Evolutionary conservation across 2,888 invertebrate species (phyloP).

Genomic region (Hypomecis atomaria): DNA sequence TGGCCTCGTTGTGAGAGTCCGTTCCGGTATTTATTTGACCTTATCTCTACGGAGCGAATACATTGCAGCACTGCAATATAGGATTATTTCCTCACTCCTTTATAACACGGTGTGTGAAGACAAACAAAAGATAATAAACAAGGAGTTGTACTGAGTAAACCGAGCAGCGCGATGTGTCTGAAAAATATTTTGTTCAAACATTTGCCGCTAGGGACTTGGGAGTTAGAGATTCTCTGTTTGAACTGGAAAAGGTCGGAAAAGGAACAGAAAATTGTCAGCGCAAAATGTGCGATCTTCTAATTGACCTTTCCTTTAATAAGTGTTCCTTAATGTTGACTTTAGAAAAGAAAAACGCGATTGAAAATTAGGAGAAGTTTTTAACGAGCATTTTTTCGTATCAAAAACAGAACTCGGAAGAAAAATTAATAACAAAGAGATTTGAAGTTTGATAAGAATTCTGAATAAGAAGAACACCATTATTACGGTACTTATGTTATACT

Average conservation of each 20-base stretch:
- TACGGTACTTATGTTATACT: background rate
- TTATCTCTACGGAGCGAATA: conserved; percentile 52
- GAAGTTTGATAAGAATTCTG: conserved; percentile 5
- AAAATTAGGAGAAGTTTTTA: conserved; percentile 21
- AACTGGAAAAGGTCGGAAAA: conserved; percentile 33
- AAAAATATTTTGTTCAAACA: conserved; percentile 42
- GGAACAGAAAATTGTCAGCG: conserved; percentile 32
- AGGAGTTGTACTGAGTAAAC: conserved; percentile 33
- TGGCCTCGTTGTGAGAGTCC: conserved; percentile 46
- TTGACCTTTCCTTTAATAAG: conserved; percentile 24
- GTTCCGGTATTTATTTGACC: conserved; percentile 51
- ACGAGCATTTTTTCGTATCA: conserved; percentile 15
- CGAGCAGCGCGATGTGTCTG: conserved; percentile 33
- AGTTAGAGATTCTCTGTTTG: conserved; percentile 38
- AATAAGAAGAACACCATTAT: background rate
- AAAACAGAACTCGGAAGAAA: background rate
- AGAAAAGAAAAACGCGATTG: conserved; percentile 8
- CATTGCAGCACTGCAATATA: conserved; percentile 40
- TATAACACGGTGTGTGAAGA: conserved; percentile 35
- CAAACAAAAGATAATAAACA: conserved; percentile 44
- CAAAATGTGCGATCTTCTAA: conserved; percentile 29
- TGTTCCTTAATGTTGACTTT: conserved; percentile 7
- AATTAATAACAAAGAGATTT: conserved; percentile 12
- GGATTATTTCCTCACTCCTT: conserved; percentile 38
- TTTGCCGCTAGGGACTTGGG: conserved; percentile 29